A percentile compares a stretch with the other conserved stretches of the same genome.
Conservation (phyloP, 2,888 invertebrate genomes). For the Stenurella melanura region DNA sequence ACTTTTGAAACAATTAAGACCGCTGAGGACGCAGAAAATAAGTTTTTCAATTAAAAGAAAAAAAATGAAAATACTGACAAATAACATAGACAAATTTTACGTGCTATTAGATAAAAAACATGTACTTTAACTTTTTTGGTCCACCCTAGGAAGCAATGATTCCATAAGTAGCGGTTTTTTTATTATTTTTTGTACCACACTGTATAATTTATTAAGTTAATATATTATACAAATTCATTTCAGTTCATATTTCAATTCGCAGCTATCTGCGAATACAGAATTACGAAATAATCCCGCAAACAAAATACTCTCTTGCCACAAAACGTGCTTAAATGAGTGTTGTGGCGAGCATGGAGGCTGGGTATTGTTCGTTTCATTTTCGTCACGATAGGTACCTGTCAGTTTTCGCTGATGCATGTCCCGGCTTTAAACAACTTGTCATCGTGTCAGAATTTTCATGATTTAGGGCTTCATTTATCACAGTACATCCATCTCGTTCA, state of each 20-base stretch:
- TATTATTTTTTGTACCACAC: too few relatives aligned
- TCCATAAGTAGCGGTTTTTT: too few relatives aligned
- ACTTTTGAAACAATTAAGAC: too few relatives aligned
- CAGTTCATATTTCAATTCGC: constrained; percentile 26
- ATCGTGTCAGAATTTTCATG: constrained; percentile 60
- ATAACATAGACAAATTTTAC: too few relatives aligned
- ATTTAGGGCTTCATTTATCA: constrained; percentile 64
- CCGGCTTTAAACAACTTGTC: constrained; percentile 61
- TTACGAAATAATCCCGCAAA: not conserved
- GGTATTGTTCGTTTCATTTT: constrained; percentile 50
- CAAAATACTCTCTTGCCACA: constrained; percentile 31
- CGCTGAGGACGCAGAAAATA: too few relatives aligned
- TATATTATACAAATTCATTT: not conserved
- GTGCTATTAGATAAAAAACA: too few relatives aligned
- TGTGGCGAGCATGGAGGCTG: constrained; percentile 25
- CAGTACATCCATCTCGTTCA: constrained; percentile 61
- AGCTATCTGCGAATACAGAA: not conserved
- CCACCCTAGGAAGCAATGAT: too few relatives aligned
- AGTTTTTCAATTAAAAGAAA: too few relatives aligned
- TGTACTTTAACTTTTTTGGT: too few relatives aligned
- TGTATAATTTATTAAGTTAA: too few relatives aligned
- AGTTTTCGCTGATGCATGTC: constrained; percentile 58
- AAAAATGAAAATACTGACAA: too few relatives aligned
- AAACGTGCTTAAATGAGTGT: constrained; percentile 47
- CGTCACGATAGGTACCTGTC: constrained; percentile 49